These are phyloP conservation scores for Strix uralensis DNA, from an alignment of 2,113 vertebrate genomes.

Conservation along the genomic window DNA sequence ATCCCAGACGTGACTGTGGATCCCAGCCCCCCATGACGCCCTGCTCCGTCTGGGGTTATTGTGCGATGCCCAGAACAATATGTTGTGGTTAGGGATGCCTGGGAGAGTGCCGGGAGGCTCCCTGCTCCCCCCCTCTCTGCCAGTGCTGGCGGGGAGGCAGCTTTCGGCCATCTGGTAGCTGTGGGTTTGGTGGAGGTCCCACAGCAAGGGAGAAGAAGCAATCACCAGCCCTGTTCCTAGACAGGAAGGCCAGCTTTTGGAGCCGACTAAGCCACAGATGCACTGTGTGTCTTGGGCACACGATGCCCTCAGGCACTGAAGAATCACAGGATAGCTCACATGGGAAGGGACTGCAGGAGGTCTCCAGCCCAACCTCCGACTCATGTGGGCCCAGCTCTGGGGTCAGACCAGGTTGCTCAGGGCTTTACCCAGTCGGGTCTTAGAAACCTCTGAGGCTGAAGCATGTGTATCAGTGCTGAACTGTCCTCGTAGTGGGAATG, in stretches of 20 bases:
- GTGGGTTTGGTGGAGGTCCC: constrained; percentile 28
- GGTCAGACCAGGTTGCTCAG: background rate
- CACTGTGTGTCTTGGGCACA: background rate
- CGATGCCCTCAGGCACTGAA: background rate
- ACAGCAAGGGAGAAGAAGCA: background rate
- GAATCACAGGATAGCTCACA: background rate
- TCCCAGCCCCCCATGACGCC: background rate
- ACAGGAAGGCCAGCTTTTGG: background rate
- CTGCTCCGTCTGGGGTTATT: constrained; percentile 17
- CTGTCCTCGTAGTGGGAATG: background rate
- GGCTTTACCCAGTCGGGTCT: background rate
- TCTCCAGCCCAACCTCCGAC: background rate
- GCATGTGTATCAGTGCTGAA: background rate
- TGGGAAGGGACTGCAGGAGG: background rate
- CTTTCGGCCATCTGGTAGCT: constrained; percentile 42
- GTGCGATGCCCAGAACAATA: constrained; percentile 39
- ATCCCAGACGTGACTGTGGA: background rate
- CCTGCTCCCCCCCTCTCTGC: background rate
- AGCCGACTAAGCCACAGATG: background rate
- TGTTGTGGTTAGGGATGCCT: constrained; percentile 48
- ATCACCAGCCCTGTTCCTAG: background rate
- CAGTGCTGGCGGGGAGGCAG: background rate
- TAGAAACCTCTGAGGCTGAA: background rate
- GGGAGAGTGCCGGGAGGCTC: background rate
- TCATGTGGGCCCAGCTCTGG: background rate